phyloP scores from a whole-genome alignment of 2,113 vertebrate genomes.

The Coptodon bakossiorum region DNA sequence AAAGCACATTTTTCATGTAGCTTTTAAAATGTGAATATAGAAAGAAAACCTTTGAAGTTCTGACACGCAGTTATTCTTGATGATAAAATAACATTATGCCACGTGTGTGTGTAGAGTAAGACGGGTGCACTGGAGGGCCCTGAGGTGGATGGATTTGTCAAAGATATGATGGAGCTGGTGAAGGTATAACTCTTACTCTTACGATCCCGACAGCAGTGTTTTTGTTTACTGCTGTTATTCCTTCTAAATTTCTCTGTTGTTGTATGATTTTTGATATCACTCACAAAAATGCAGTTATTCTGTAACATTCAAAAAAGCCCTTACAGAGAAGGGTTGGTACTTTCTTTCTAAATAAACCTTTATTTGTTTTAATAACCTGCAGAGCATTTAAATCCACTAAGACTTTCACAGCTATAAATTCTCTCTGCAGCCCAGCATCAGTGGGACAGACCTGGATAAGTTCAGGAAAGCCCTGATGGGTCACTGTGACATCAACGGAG shows the following conservation, averaged over 20 bases:
- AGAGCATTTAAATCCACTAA: neutral
- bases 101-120: conserved; percentile 73
- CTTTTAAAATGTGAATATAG: neutral
- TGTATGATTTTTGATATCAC: too few species aligned
- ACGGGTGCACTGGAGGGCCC: conserved; percentile 89
- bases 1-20: neutral
- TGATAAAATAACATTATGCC: neutral
- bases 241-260: too few species aligned
- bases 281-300: neutral
- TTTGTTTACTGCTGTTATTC: neutral
- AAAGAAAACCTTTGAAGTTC: neutral
- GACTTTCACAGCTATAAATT: neutral
- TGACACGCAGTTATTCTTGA: neutral
- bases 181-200: conserved; percentile 70
- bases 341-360: neutral
- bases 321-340: neutral
- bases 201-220: neutral
- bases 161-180: conserved; percentile 96
- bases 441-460: conserved; percentile 81
- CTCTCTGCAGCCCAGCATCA: conserved; percentile 81
- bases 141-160: conserved; percentile 96
- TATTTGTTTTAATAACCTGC: rapidly evolving
- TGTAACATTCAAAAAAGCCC: neutral
- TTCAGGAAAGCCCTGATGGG: conserved; percentile 84
- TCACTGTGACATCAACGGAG: conserved; percentile 88